Evolutionary conservation across 1,140 invertebrate genomes (phyloP).

Genomic region (Marisa cornuarietis): DNA sequence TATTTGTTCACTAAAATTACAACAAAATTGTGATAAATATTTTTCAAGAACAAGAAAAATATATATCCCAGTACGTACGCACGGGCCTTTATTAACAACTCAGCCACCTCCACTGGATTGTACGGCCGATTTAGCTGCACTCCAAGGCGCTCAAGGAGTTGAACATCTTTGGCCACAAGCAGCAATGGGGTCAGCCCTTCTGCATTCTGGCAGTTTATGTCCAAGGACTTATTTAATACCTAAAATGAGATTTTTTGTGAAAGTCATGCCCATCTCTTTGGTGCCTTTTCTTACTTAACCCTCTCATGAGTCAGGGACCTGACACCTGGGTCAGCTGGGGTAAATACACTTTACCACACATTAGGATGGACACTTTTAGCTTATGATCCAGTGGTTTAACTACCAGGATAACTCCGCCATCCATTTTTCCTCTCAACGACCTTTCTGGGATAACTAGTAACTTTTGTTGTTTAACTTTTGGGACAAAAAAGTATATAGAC

Average conservation of each 20-base stretch:
- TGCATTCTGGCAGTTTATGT: slow-evolving; percentile 60
- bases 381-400: too few species aligned
- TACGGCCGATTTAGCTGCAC: slow-evolving; percentile 53
- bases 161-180: slow-evolving; percentile 56
- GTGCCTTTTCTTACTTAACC: too few species aligned
- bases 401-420: too few species aligned
- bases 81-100: slow-evolving; percentile 49
- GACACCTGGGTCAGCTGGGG: too few species aligned
- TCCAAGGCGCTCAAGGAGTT: slow-evolving; percentile 58
- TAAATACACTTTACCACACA: too few species aligned
- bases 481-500: too few species aligned
- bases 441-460: too few species aligned
- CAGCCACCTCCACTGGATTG: slow-evolving; percentile 55
- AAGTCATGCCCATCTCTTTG: too few species aligned
- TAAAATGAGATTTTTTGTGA: not conserved
- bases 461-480: too few species aligned
- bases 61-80: slow-evolving; percentile 49
- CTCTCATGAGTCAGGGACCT: too few species aligned
- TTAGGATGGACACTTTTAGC: too few species aligned
- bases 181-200: slow-evolving; percentile 61
- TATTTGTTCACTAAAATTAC: not conserved
- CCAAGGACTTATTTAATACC: slow-evolving; percentile 38
- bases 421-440: too few species aligned
- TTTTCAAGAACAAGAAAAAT: not conserved
- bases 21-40: not conserved